Conservation (phyloP, 2,888 invertebrate genomes). For the Microctonus hyperodae region DNA sequence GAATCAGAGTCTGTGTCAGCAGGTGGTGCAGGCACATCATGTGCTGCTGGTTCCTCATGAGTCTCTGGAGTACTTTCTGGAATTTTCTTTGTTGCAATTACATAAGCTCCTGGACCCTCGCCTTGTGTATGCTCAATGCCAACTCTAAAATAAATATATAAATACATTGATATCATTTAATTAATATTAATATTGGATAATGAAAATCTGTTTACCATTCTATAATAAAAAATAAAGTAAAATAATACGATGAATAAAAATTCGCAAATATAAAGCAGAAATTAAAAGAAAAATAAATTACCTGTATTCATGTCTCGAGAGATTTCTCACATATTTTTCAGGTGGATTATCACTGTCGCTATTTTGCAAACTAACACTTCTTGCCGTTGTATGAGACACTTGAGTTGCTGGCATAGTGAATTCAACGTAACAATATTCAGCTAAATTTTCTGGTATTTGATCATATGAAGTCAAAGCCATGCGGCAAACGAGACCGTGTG, state of each 20-base stretch:
- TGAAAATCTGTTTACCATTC: too few relatives aligned
- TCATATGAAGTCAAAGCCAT: conserved; percentile 97
- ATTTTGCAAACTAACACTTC: conserved; percentile 90
- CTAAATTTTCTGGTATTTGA: conserved; percentile 92
- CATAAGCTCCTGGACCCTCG: conserved; percentile 74
- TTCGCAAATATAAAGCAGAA: too few relatives aligned
- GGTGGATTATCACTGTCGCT: conserved; percentile 90
- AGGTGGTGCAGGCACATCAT: conserved; percentile 59
- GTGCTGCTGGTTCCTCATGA: conserved; percentile 49
- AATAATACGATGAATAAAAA: too few relatives aligned
- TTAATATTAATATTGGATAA: too few relatives aligned
- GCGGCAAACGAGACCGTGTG: conserved; percentile 92
- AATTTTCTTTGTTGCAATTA: conserved; percentile 68
- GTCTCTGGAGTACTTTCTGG: conserved; percentile 57
- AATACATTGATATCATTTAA: too few relatives aligned
- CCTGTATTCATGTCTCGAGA: conserved; percentile 95
- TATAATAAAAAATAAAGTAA: too few relatives aligned
- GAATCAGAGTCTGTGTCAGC: conserved; percentile 66
- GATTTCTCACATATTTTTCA: conserved; percentile 97
- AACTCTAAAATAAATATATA: conserved; percentile 67
- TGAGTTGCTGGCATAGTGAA: conserved; percentile 99
- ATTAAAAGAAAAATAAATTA: conserved; percentile 49
- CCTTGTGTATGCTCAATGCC: conserved; percentile 89
- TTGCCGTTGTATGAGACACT: conserved; percentile 92
- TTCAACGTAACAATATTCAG: conserved; percentile 89